phyloP scores from a whole-genome alignment of 2,888 invertebrate species.

The Agrotis segetum region DNA sequence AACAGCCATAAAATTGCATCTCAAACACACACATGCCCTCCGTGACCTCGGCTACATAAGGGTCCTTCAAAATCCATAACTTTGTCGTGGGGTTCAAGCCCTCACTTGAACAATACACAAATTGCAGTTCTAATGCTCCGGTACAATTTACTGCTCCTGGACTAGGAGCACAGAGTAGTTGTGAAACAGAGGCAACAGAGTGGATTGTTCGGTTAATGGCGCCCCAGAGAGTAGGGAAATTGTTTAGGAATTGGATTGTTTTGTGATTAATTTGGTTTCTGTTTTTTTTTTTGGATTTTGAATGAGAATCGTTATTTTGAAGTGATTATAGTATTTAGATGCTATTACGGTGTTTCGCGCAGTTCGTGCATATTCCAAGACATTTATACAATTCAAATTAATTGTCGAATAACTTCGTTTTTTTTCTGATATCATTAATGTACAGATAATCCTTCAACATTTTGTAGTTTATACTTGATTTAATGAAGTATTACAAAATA shows the following conservation, averaged over 20 bases:
- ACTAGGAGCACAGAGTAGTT: constrained; percentile 51
- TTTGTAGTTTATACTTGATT: too few relatives aligned
- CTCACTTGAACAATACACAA: constrained; percentile 81
- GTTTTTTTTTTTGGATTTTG: not conserved
- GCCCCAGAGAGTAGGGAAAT: constrained; percentile 44
- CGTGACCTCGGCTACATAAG: constrained; percentile 72
- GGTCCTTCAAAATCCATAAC: constrained; percentile 77
- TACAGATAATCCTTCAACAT: too few relatives aligned
- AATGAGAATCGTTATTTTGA: not conserved
- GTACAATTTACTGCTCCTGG: constrained; percentile 69
- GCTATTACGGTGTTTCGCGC: too few relatives aligned
- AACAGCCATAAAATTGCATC: constrained; percentile 69
- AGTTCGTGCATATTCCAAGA: too few relatives aligned
- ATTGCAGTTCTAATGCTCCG: constrained; percentile 80
- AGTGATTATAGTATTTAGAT: not conserved
- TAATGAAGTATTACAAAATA: too few relatives aligned
- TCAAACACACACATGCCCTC: constrained; percentile 62
- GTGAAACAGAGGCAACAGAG: constrained; percentile 35
- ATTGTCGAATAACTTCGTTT: too few relatives aligned
- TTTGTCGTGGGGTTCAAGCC: constrained; percentile 72
- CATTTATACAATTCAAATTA: too few relatives aligned
- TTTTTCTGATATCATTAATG: too few relatives aligned
- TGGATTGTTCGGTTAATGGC: constrained; percentile 41
- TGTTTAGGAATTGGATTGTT: constrained; percentile 41
- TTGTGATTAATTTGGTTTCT: constrained; percentile 30